Percentiles rank a stretch among this genome's conserved stretches.
These are phyloP conservation scores for Rhincodon typus DNA, from an alignment of 2,797 vertebrate genomes.

Conservation along the genomic window DNA sequence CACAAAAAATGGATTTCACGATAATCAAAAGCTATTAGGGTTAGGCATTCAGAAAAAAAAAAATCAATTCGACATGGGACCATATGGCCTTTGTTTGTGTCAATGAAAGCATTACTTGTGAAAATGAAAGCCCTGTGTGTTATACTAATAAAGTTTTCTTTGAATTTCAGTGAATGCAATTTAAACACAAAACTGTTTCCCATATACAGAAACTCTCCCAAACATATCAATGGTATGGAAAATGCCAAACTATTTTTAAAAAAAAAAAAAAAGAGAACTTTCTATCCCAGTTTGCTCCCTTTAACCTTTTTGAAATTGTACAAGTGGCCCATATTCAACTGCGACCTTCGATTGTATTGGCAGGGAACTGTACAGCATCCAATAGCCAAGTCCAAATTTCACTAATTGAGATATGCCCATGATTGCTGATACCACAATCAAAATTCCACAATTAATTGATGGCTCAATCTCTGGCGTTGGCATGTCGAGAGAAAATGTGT, in stretches of 20 bases:
- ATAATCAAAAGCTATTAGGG: not conserved
- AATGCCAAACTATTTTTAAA: not conserved
- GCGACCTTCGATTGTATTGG: not conserved
- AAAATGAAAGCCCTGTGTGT: not conserved
- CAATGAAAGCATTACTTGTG: not conserved
- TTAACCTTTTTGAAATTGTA: not conserved
- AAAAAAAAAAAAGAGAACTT: not conserved
- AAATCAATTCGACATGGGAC: not conserved
- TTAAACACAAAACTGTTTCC: not conserved
- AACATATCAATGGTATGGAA: not conserved
- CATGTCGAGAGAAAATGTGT: not conserved
- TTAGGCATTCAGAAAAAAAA: not conserved
- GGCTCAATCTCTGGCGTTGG: too few species aligned
- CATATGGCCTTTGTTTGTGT: not conserved
- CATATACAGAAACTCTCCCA: not conserved
- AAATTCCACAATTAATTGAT: too few species aligned
- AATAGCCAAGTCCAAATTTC: not conserved
- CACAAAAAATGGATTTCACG: not conserved
- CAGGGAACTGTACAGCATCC: not conserved
- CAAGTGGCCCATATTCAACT: not conserved
- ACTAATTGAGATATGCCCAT: too few species aligned
- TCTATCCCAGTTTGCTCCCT: not conserved
- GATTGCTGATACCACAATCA: too few species aligned
- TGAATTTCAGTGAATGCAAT: not conserved
- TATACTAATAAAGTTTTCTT: not conserved